Percentiles rank a stretch among this genome's conserved stretches.
Evolutionary conservation across 2,797 vertebrate species (phyloP).

Genomic region (Falco novaeseelandiae): DNA sequence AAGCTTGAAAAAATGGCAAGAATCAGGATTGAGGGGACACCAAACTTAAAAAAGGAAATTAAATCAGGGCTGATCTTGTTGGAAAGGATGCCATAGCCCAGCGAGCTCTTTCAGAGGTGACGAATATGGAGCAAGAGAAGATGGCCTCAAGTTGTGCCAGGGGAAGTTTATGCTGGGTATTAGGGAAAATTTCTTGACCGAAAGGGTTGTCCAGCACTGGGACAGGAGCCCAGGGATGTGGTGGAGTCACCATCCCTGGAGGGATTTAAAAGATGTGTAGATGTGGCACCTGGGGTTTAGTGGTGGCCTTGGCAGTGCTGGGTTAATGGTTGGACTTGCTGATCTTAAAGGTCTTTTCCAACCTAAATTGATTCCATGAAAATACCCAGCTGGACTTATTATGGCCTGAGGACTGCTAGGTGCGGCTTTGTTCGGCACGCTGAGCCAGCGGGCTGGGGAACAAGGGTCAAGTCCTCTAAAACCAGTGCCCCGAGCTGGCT

Average conservation of each 20-base stretch:
- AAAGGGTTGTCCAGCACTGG: too few relatives aligned
- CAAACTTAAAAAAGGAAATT: rapidly evolving
- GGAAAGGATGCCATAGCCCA: background rate
- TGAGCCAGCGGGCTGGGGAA: background rate
- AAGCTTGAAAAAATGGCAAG: background rate
- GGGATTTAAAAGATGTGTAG: too few relatives aligned
- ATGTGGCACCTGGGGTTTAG: too few relatives aligned
- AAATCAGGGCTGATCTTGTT: background rate
- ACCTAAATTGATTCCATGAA: background rate
- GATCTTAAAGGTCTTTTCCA: too few relatives aligned
- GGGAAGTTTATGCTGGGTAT: too few relatives aligned
- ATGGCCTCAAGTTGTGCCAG: too few relatives aligned
- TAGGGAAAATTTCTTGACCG: too few relatives aligned
- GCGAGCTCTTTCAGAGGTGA: background rate
- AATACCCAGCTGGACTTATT: background rate
- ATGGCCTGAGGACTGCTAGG: background rate
- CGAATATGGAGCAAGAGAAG: rapidly evolving
- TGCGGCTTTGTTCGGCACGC: background rate
- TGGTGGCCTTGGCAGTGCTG: too few relatives aligned
- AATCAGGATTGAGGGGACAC: background rate
- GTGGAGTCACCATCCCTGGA: too few relatives aligned
- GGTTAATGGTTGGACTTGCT: too few relatives aligned
- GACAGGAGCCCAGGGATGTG: too few relatives aligned
- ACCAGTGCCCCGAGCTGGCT: rapidly evolving
- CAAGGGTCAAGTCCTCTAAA: background rate